Evolutionary conservation across 2,113 vertebrate species (phyloP), one percentile per base, ranked within the genome.

Genomic region (Pantherophis guttatus): DNA sequence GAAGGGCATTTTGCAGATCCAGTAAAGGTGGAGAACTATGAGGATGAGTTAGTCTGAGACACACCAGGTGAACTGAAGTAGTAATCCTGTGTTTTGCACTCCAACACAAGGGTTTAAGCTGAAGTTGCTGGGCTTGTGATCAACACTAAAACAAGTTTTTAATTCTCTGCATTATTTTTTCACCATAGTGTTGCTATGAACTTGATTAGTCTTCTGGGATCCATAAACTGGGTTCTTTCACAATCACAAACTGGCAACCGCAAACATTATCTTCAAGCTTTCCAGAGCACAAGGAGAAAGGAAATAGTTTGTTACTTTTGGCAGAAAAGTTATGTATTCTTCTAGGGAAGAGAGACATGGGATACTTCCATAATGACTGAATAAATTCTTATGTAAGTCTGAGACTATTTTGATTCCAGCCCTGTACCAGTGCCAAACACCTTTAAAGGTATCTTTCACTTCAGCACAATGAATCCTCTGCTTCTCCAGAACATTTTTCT

Each of bases 371-470:
- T 94, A 96, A 92, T 50, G 58, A 62, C 55, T 90, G 70, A 89
- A 90, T 95, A 94, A 95, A 89, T 29, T 58, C 53, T 90, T 70
- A 93, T 88, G 90, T 92, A 95, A 88, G 94, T 94, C 90, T 58
- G 90, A 95, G 89, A 94, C 93, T 95, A 95, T 96, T 97, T 95
- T 96, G 93, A 95, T 95, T 94, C 88, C 94, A 88, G 96, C 91
- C 89, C 90, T 94, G 70, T 39, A 96, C 93, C 95, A 92, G 95
- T 94, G 94, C 94, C 94, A 95, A 65, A 95, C 94, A 95, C 95
- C 93, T 95, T 97, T 93, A 97, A 96, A 97, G 95, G 93, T 0
- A 12, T 90, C 96, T 96, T 97, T 97, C 96, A 96, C 58, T 90
- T 24, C 92, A 94, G 95, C 94, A 97, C 96, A 97, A 96, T 90